Base-by-base conservation (phyloP, 2,888 invertebrate genomes). In the Philopedon plagiatum region DNA sequence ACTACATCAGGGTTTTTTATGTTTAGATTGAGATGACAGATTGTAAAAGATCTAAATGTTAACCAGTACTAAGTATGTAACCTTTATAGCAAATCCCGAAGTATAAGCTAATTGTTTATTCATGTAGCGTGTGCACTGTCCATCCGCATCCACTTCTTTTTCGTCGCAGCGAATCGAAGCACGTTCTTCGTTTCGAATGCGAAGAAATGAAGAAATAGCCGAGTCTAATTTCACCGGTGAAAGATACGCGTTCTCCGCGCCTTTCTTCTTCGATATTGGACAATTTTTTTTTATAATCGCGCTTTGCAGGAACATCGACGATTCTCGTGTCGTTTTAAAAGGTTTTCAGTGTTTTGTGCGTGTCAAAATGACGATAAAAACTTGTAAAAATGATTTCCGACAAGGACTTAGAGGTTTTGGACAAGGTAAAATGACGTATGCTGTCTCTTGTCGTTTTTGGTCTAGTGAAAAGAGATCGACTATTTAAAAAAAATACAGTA, bases 151-250 rank as follows among this genome's bases (percentile, higher is more conserved):
- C 54, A 37, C 39, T 64, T 44, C 70, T 58, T 64, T 60, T 58
- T 68, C 56, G 7, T 37, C 54, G 9, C 37, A 57, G 68, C 39
- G 39, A 46, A 44, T 15, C 39, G n/a, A 54, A 49, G 54, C 68
- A 63, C 65, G 39, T 62, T 60, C 5, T 15, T 51, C 54, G 0
- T 8, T 61, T 34, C 32, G 49, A 58, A 39, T 65, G 54, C 39
- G 15, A 57, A 44, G 60, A 65, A 19, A 54, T 34, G 72, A 67
- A 61, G 65, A 61, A 60, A 51, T 26, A 7, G 41, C 13, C 51
- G 21, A 61, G 58, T 44, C 8, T 57, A 72, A 72, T 72, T 72
- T 72, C 72, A 72, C 72, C 58, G 63, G 72, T 63, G 72, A 72
- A 72, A 72, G 72, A 56, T 37, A 37, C 19, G n/a, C 3, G 32